Conservation (phyloP, 2,888 invertebrate species). For the Cancer borealis region DNA sequence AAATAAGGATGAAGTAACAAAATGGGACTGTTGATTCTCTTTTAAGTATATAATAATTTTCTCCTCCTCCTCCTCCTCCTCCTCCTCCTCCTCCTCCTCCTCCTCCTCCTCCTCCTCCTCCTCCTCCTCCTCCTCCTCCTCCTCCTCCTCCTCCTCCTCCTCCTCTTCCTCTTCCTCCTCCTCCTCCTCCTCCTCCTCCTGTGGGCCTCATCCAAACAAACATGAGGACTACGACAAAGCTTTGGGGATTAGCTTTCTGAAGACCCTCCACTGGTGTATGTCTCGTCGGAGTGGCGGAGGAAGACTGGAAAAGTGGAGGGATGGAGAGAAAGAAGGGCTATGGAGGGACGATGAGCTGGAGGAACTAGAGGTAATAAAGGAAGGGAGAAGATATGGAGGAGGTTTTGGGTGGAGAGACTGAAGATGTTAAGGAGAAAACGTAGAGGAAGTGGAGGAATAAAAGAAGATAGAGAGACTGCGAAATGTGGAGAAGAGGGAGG, state of each 20-base stretch:
- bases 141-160: no score
- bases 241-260: slow-evolving; percentile 42
- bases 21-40: no score
- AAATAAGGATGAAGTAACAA: no score
- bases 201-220: slow-evolving; percentile 45
- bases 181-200: not conserved
- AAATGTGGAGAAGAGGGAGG: no score
- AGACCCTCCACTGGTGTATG: not conserved
- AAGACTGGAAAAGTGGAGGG: not conserved
- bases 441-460: not conserved
- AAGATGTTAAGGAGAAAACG: not conserved
- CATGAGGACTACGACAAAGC: slow-evolving; percentile 30
- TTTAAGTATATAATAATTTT: not conserved
- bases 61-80: not conserved
- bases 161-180: no score
- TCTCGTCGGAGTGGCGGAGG: no score
- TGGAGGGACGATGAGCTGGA: not conserved
- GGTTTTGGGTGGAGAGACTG: no score
- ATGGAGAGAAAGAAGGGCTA: not conserved
- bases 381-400: no score
- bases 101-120: slow-evolving; percentile 23
- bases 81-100: slow-evolving; percentile 24
- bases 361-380: not conserved
- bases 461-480: not conserved
- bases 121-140: no score